Evolutionary conservation across 37 sponge, comb jelly and placozoan species (phyloP).

Genomic region (Spongilla lacustris): DNA sequence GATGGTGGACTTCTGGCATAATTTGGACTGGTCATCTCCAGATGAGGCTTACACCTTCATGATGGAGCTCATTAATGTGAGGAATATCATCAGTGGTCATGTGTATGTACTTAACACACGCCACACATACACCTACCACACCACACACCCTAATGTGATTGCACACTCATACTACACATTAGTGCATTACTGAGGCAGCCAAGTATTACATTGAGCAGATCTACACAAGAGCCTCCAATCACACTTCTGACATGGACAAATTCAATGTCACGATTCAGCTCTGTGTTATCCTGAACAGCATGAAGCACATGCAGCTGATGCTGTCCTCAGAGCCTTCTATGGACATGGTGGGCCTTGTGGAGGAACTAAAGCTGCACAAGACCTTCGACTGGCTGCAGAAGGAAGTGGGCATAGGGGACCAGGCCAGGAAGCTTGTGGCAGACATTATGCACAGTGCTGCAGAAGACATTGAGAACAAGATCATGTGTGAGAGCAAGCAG

Average conservation of each 20-base stretch:
- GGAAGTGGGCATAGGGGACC: constrained; percentile 2
- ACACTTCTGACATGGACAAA: not conserved
- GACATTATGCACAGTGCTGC: constrained; percentile 18
- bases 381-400: constrained; percentile 28
- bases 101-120: too few species aligned
- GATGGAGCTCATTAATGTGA: not conserved
- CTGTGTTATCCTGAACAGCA: constrained; percentile 53
- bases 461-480: constrained; percentile 51
- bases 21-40: not conserved
- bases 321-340: not conserved
- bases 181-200: not conserved
- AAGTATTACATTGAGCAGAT: not conserved
- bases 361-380: constrained; percentile 15
- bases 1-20: not conserved
- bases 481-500: not conserved
- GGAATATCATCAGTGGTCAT: not conserved
- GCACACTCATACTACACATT: not conserved
- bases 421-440: constrained; percentile 15
- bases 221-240: not conserved
- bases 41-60: not conserved
- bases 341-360: not conserved
- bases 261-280: constrained; percentile 9
- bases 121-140: not conserved
- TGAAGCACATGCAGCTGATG: constrained; percentile 31
- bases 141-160: not conserved